phyloP scores from a whole-genome alignment of 2,888 invertebrate species.

The Bhutanitis thaidina region DNA sequence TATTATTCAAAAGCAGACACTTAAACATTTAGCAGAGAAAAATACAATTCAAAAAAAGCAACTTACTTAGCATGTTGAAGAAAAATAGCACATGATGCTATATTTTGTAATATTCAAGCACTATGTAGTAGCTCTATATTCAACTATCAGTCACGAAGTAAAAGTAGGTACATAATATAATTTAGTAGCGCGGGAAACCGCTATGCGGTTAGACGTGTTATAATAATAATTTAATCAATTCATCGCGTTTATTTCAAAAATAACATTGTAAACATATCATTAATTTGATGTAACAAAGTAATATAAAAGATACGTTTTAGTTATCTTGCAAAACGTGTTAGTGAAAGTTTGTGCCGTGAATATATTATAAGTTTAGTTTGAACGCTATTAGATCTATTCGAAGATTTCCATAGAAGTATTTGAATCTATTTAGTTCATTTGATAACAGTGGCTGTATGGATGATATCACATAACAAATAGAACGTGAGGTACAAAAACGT shows the following conservation, averaged over 20 bases:
- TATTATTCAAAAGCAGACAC: too few relatives aligned
- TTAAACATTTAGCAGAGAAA: too few relatives aligned
- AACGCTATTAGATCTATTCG: background rate
- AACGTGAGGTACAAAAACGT: background rate
- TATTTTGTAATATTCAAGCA: too few relatives aligned
- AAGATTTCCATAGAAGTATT: too few relatives aligned
- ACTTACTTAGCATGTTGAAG: too few relatives aligned
- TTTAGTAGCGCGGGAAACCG: slow-evolving; percentile 61
- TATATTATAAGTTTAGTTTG: background rate
- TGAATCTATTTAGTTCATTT: background rate
- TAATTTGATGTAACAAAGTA: background rate
- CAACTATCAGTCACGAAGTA: too few relatives aligned
- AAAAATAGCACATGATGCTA: too few relatives aligned
- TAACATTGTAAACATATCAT: background rate
- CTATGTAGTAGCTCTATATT: too few relatives aligned
- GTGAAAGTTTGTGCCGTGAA: background rate
- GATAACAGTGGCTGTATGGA: background rate
- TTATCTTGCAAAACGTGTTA: background rate
- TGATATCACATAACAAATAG: background rate
- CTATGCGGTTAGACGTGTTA: slow-evolving; percentile 33
- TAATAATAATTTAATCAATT: background rate
- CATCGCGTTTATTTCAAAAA: too few relatives aligned
- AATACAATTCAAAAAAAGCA: too few relatives aligned
- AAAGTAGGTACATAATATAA: too few relatives aligned
- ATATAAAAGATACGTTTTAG: too few relatives aligned